Base-by-base conservation (phyloP, 1,140 invertebrate genomes). In the Drosophila serrata region DNA sequence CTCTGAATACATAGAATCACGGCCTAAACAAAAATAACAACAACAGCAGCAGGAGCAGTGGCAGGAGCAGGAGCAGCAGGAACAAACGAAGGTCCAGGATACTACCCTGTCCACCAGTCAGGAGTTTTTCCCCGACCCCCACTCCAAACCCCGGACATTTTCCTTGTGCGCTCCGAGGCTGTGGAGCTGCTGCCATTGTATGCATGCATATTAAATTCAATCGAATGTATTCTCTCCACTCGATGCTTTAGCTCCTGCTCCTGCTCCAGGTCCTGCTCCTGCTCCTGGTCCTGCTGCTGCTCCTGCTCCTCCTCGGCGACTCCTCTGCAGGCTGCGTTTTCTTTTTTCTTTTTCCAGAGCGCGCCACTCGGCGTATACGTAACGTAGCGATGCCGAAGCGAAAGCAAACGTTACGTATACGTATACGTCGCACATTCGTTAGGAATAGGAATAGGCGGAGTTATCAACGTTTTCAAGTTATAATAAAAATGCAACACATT, bases 381-480 rank as follows among this genome's bases (percentile, higher is more conserved):
- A 72, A 72, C 65, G 65, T 35, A 33, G 42, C 61, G 75, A 74
- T 67, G 56, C 59, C 68, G 65, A 55, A 27, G 62, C 65, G 65
- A 69, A 69, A 55, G 65, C 65, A 69, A 69, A 72, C 75, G 74
- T 73, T 73, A 81, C 78, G 82, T 86, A 85, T 77, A 73, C 78
- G 82, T 82, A 85, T 77, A 73, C 78, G 82, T 82, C 63, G 74
- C 65, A 81, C 63, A 82, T 88, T 84, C 84, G 84, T 88, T 91
- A 82, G 81, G 62, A 69, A 31, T 67, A 91, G 69, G 65, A 91
- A 91, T 91, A 91, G 88, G 88, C 88, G 88, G 88, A 91, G 88
- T 91, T 91, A 91, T 91, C 88, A 91, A 91, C 88, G 88, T 91
- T 91, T 91, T 88, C 88, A 91, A 91, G 88, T 91, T 88, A 91